Evolutionary conservation across 2,888 invertebrate species (phyloP).

Genomic region (Pomacea canaliculata): DNA sequence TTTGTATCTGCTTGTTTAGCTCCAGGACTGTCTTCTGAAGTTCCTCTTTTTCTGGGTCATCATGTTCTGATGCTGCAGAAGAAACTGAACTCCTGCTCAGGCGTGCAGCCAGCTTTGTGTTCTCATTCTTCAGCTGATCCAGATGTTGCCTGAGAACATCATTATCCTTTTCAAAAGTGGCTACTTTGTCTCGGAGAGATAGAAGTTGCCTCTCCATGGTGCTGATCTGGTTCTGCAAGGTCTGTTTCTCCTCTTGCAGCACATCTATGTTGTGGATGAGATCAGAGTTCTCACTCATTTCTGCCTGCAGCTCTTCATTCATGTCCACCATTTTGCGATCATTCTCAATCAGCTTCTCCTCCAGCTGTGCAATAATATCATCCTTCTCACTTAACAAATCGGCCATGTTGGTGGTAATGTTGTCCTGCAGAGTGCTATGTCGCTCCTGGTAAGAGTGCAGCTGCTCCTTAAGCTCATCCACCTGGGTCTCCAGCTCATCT

Average conservation of each 20-base stretch:
- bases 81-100: slow-evolving; percentile 30
- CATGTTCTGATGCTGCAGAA: not conserved
- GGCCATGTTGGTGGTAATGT: slow-evolving; percentile 59
- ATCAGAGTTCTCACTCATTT: slow-evolving; percentile 52
- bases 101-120: slow-evolving; percentile 48
- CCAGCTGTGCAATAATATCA: slow-evolving; percentile 86
- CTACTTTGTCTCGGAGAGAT: slow-evolving; percentile 45
- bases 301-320: slow-evolving; percentile 59
- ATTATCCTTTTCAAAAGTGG: slow-evolving; percentile 53
- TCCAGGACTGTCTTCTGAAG: slow-evolving; percentile 47
- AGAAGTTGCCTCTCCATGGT: slow-evolving; percentile 48
- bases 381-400: slow-evolving; percentile 88
- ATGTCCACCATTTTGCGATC: slow-evolving; percentile 61
- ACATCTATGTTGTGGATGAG: slow-evolving; percentile 46
- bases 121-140: slow-evolving; percentile 53
- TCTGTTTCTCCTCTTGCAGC: slow-evolving; percentile 53
- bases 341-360: slow-evolving; percentile 77
- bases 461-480: slow-evolving; percentile 83
- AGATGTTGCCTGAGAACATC: slow-evolving; percentile 50
- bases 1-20: slow-evolving; percentile 48
- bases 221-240: slow-evolving; percentile 48
- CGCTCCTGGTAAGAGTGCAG: slow-evolving; percentile 85
- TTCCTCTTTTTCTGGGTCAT: slow-evolving; percentile 45
- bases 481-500: slow-evolving; percentile 67
- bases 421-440: slow-evolving; percentile 71